phyloP scores from a whole-genome alignment of 2,113 vertebrate species.

The Sander lucioperca region DNA sequence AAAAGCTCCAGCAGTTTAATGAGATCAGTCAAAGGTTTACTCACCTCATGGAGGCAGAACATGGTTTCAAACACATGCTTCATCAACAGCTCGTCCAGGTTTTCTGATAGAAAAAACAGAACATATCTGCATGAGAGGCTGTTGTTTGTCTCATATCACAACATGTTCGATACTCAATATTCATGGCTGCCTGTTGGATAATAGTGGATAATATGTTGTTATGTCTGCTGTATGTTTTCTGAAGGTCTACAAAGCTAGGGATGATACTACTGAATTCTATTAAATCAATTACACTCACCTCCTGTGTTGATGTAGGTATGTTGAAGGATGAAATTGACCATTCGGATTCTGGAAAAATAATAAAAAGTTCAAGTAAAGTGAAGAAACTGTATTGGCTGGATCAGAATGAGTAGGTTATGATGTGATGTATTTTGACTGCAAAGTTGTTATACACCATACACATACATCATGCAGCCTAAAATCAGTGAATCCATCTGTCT shows the following conservation, averaged over 20 bases:
- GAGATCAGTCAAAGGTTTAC: constrained; percentile 8
- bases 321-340: constrained; percentile 87
- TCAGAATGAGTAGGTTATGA: not conserved
- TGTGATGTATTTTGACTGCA: not conserved
- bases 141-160: not conserved
- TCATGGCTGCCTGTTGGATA: not conserved
- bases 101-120: constrained; percentile 75
- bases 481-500: not conserved
- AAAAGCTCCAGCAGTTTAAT: not conserved
- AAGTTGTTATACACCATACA: not conserved
- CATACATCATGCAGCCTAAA: not conserved
- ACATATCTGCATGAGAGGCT: not conserved
- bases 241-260: not conserved
- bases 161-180: not conserved
- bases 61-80: constrained; percentile 87
- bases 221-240: not conserved
- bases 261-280: not conserved
- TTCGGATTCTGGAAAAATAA: constrained; percentile 86
- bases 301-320: constrained; percentile 77
- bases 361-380: not conserved
- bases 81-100: constrained; percentile 79
- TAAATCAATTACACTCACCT: constrained; percentile 70
- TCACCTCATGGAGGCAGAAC: constrained; percentile 93
- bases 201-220: not conserved
- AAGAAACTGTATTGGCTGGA: not conserved